phyloP scores from a whole-genome alignment of 2,797 vertebrate genomes.

The Catamblyrhynchus diadema region DNA sequence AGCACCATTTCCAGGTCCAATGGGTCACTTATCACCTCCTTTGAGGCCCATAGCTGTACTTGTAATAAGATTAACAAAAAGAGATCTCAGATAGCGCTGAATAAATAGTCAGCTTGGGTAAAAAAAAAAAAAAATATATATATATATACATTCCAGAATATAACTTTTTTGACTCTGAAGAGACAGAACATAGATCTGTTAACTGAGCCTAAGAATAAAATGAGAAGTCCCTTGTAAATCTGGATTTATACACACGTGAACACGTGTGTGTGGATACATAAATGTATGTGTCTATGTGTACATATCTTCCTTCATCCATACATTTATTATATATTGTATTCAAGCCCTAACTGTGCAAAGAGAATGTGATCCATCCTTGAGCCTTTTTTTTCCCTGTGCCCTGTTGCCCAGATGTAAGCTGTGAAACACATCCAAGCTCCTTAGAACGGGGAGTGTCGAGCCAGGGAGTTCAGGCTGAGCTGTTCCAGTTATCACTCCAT shows the following conservation, averaged over 20 bases:
- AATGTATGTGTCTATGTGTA: not conserved
- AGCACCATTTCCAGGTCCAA: not conserved
- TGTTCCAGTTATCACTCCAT: conserved; percentile 32
- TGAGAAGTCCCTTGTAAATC: not conserved
- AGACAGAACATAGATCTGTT: not conserved
- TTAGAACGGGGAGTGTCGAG: not conserved
- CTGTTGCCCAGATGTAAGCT: conserved; percentile 35
- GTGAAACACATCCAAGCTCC: conserved; percentile 27
- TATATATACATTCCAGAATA: not conserved
- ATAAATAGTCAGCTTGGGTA: not conserved
- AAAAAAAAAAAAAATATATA: not conserved
- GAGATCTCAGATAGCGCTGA: not conserved
- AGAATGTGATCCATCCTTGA: not conserved
- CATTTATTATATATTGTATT: not conserved
- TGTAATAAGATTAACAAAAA: not conserved
- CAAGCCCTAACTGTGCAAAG: not conserved
- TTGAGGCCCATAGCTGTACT: not conserved
- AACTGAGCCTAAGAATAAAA: not conserved
- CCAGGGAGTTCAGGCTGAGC: conserved; percentile 1
- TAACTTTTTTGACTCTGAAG: not conserved
- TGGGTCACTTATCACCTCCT: not conserved
- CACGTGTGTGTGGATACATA: not conserved
- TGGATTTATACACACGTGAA: not conserved
- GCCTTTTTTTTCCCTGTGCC: not conserved
- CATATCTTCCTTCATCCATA: not conserved